phyloP scores from a whole-genome alignment of 2,888 invertebrate genomes.

The Chloroclystis v-ata region DNA sequence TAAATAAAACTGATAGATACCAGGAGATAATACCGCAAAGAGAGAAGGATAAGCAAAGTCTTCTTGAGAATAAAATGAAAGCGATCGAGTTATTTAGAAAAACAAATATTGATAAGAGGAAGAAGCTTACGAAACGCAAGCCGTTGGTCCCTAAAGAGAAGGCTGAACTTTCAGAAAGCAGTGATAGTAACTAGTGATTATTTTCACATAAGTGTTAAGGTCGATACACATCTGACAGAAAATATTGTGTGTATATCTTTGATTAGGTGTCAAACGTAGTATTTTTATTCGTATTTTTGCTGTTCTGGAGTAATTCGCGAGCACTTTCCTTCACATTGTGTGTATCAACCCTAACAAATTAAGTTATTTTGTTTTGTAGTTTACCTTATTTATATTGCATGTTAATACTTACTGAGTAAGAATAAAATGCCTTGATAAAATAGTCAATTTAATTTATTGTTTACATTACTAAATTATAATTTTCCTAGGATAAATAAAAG shows the following conservation, averaged over 20 bases:
- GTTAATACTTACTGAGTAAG: slow-evolving; percentile 8
- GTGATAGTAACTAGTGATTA: slow-evolving; percentile 69
- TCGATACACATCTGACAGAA: too few relatives aligned
- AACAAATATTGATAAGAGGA: slow-evolving; percentile 79
- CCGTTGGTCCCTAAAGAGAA: slow-evolving; percentile 74
- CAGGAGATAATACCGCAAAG: slow-evolving; percentile 85
- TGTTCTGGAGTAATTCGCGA: too few relatives aligned
- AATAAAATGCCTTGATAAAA: slow-evolving; percentile 56
- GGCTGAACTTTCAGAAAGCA: slow-evolving; percentile 81
- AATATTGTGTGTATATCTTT: too few relatives aligned
- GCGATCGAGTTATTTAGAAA: slow-evolving; percentile 86
- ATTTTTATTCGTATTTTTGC: too few relatives aligned
- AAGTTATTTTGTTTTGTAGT: too few relatives aligned
- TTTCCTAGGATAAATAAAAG: slow-evolving; percentile 35
- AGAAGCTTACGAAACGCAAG: slow-evolving; percentile 61
- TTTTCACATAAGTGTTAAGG: neutral
- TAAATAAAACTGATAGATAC: slow-evolving; percentile 57
- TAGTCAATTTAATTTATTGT: slow-evolving; percentile 69
- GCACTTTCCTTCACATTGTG: too few relatives aligned
- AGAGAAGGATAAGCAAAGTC: slow-evolving; percentile 80
- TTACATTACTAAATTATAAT: slow-evolving; percentile 50
- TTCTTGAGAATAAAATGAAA: slow-evolving; percentile 83
- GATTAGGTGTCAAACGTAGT: too few relatives aligned
- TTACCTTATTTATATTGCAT: neutral
- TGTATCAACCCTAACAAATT: too few relatives aligned